Conservation (phyloP, 2,113 vertebrate genomes). For the Nematolebias whitei region DNA sequence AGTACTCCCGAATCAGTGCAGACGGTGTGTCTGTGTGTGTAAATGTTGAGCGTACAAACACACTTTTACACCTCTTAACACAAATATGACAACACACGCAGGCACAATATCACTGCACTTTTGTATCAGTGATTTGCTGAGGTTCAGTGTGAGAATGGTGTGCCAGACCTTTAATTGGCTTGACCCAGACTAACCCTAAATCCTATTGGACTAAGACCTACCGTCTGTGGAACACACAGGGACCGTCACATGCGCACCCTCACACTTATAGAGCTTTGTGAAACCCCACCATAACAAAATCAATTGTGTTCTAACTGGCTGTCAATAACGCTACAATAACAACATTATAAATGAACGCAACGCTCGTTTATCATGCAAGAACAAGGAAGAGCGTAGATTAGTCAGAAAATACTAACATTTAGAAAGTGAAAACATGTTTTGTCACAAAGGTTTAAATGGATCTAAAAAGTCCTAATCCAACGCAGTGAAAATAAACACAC, state of each 20-base stretch:
- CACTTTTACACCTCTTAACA: constrained; percentile 66
- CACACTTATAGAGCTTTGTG: constrained; percentile 32
- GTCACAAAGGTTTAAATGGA: neutral
- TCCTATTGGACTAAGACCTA: constrained; percentile 85
- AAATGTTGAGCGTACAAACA: constrained; percentile 54
- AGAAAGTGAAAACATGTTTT: neutral
- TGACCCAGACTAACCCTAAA: constrained; percentile 86
- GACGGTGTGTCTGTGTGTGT: neutral
- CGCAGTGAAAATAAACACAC: too few relatives aligned
- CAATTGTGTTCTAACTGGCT: constrained; percentile 37
- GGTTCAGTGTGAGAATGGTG: constrained; percentile 78
- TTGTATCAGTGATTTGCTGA: too few relatives aligned
- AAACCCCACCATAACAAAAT: constrained; percentile 39
- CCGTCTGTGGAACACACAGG: constrained; percentile 54
- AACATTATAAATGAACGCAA: constrained; percentile 6
- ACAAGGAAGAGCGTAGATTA: neutral
- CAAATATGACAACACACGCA: constrained; percentile 53
- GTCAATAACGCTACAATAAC: constrained; percentile 9
- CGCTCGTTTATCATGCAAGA: constrained; percentile 4
- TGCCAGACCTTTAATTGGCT: constrained; percentile 87
- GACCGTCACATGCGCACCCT: constrained; percentile 12
- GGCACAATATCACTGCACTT: constrained; percentile 52
- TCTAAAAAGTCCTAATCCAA: neutral
- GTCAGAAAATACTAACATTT: neutral
- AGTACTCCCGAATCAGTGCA: too few relatives aligned